These are phyloP conservation scores for Eugnorisma glareosa DNA, from an alignment of 2,888 invertebrate species.

Conservation along the genomic window DNA sequence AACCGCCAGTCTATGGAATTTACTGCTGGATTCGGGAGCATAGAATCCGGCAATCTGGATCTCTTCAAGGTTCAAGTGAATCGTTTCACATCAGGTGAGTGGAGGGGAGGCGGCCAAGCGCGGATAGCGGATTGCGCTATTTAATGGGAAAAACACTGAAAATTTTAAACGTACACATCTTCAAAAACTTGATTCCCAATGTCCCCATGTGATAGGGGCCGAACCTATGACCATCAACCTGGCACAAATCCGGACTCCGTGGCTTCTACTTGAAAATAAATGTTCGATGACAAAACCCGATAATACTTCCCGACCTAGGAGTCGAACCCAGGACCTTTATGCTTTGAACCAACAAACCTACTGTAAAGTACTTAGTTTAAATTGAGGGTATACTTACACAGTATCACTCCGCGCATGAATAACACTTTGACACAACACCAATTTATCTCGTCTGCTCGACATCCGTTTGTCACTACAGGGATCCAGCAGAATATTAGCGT, in stretches of 20 bases:
- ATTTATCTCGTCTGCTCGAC: no score
- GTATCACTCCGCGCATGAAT: no score
- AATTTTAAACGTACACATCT: background rate
- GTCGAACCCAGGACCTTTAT: background rate
- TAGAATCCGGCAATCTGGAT: no score
- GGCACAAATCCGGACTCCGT: background rate
- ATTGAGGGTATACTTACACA: no score
- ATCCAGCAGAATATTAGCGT: no score
- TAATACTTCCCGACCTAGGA: background rate
- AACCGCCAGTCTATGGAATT: background rate
- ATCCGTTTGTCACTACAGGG: no score
- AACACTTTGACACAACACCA: no score
- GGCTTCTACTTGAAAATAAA: no score
- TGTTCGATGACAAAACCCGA: background rate
- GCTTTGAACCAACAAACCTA: no score
- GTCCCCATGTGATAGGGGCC: background rate
- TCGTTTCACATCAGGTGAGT: no score
- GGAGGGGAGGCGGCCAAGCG: no score
- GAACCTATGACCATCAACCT: background rate
- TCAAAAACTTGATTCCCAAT: background rate
- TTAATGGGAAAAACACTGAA: background rate
- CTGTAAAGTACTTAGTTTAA: no score
- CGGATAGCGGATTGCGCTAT: background rate
- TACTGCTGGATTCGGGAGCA: background rate
- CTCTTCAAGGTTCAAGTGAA: background rate